Percentiles rank a stretch among this genome's conserved stretches.
These are phyloP conservation scores for Trichogramma dendrolimi DNA, from an alignment of 2,888 invertebrate genomes.

Conservation along the genomic window DNA sequence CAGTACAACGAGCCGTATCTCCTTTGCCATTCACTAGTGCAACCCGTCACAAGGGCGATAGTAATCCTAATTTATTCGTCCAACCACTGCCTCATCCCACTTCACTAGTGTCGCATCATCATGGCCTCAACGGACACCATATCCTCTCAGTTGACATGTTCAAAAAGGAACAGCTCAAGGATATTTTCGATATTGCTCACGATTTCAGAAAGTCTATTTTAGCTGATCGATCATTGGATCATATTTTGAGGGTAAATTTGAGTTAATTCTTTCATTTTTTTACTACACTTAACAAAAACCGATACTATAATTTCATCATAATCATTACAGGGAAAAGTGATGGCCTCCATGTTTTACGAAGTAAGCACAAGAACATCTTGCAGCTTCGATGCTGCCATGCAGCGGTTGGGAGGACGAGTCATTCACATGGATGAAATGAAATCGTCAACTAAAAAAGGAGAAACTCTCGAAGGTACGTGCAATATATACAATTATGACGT, in stretches of 20 bases:
- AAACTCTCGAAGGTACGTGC: conserved; percentile 73
- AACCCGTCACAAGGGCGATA: conserved; percentile 45
- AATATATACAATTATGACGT: neutral
- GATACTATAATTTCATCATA: neutral
- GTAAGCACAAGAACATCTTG: conserved; percentile 93
- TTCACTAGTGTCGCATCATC: conserved; percentile 41
- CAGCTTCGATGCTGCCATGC: conserved; percentile 96
- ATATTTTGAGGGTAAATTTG: conserved; percentile 65
- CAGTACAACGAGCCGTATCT: conserved; percentile 39
- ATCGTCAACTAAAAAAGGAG: conserved; percentile 95
- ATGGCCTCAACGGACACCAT: conserved; percentile 68
- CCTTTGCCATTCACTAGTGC: conserved; percentile 38
- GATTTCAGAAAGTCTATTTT: conserved; percentile 75
- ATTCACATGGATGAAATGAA: conserved; percentile 84
- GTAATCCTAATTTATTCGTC: conserved; percentile 43
- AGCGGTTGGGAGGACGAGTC: conserved; percentile 88
- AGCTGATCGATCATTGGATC: conserved; percentile 79
- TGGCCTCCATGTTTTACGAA: conserved; percentile 97
- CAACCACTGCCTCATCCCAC: conserved; percentile 31
- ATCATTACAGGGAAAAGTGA: conserved; percentile 71
- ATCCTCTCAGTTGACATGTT: conserved; percentile 83
- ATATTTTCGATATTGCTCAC: conserved; percentile 91
- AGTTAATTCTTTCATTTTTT: neutral
- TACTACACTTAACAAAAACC: too few species aligned
- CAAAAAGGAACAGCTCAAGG: conserved; percentile 82